A percentile compares a stretch with the other conserved stretches of the same genome.
Evolutionary conservation across 2,113 vertebrate genomes (phyloP).

Genomic region (Syngnathus floridae): DNA sequence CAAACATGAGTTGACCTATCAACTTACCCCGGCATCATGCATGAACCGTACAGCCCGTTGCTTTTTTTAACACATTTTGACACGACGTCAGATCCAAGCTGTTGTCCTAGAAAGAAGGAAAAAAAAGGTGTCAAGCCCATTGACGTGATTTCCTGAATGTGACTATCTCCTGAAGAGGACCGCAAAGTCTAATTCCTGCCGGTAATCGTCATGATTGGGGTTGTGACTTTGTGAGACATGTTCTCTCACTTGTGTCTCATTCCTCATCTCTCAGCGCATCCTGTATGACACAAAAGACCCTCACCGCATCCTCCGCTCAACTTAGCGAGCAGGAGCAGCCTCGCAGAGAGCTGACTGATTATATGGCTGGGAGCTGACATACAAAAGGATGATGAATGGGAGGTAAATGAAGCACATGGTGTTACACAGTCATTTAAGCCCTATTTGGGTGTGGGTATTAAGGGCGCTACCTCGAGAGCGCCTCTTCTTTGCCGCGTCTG

Average conservation of each 20-base stretch:
- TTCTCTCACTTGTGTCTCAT: slow-evolving; percentile 30
- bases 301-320: slow-evolving; percentile 46
- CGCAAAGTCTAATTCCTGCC: slow-evolving; percentile 37
- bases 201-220: slow-evolving; percentile 31
- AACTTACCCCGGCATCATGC: slow-evolving; percentile 4
- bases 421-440: slow-evolving; percentile 50
- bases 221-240: slow-evolving; percentile 33
- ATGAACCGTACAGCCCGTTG: not conserved
- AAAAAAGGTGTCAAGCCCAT: slow-evolving; percentile 24
- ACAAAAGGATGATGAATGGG: slow-evolving; percentile 62
- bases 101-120: not conserved
- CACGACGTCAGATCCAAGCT: slow-evolving; percentile 13
- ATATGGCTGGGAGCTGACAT: slow-evolving; percentile 32
- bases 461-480: slow-evolving; percentile 43
- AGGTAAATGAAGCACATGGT: slow-evolving; percentile 60
- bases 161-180: slow-evolving; percentile 31
- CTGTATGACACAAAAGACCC: slow-evolving; percentile 55
- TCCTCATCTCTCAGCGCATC: slow-evolving; percentile 52
- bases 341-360: slow-evolving; percentile 47
- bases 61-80: slow-evolving; percentile 10
- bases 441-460: slow-evolving; percentile 62
- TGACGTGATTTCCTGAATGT: slow-evolving; percentile 33
- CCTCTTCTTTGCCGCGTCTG: slow-evolving; percentile 26
- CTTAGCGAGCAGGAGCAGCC: slow-evolving; percentile 49
- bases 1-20: slow-evolving; percentile 26